Evolutionary conservation across 1,140 invertebrate genomes (phyloP).

Genomic region (Ips typographus): DNA sequence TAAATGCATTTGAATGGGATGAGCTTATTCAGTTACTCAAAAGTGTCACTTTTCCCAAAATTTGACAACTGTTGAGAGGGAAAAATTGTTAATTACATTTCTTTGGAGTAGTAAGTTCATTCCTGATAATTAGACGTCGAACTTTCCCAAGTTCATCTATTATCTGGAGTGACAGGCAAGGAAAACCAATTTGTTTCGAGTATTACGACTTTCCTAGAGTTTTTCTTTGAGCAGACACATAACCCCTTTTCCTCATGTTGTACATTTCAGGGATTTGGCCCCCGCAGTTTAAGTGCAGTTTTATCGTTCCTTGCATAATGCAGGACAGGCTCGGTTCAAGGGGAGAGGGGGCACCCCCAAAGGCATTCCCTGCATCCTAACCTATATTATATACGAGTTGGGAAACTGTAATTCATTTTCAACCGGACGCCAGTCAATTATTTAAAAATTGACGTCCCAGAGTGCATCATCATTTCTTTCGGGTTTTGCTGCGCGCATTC

Average conservation of each 20-base stretch:
- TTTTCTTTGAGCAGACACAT: not conserved
- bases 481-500: conserved; percentile 34
- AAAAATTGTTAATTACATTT: conserved; percentile 36
- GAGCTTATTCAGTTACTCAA: no score
- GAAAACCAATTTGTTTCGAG: conserved; percentile 40
- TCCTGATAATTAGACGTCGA: conserved; percentile 35
- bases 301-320: conserved; percentile 27
- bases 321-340: conserved; percentile 37
- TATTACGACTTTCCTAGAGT: conserved; percentile 25
- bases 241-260: not conserved
- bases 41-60: no score
- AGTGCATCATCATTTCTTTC: conserved; percentile 51
- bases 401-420: conserved; percentile 54
- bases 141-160: conserved; percentile 36
- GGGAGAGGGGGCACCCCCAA: conserved; percentile 42
- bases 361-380: conserved; percentile 46
- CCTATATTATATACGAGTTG: conserved; percentile 46
- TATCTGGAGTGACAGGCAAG: conserved; percentile 36
- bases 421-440: conserved; percentile 56
- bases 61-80: no score
- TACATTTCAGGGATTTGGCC: not conserved
- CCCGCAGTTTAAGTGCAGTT: conserved; percentile 4
- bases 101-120: conserved; percentile 4
- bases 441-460: conserved; percentile 55
- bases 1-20: no score